phyloP scores from a whole-genome alignment of 2,113 vertebrate genomes.

The Lanius collurio region DNA sequence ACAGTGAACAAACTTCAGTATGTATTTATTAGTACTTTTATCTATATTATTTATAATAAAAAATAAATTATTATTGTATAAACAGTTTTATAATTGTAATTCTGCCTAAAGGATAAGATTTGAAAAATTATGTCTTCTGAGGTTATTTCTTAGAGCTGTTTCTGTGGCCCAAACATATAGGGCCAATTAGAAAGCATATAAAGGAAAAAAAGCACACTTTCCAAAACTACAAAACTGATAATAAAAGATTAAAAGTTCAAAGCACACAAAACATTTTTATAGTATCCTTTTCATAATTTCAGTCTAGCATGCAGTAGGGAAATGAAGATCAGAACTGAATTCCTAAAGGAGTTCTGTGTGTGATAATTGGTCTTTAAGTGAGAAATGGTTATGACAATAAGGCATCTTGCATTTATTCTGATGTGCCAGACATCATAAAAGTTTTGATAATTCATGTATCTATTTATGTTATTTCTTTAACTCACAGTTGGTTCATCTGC shows the following conservation, averaged over 20 bases:
- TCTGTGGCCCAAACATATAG: not conserved
- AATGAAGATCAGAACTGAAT: not conserved
- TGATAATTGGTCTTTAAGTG: not conserved
- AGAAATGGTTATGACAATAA: not conserved
- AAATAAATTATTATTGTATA: not conserved
- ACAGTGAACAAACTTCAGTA: not conserved
- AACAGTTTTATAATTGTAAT: not conserved
- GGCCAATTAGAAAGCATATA: not conserved
- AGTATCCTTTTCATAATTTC: not conserved
- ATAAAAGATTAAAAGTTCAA: not conserved
- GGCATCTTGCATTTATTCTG: not conserved
- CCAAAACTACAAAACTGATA: not conserved
- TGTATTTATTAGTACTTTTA: not conserved
- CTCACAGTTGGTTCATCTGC: not conserved
- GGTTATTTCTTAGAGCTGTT: not conserved
- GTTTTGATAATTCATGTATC: constrained; percentile 9
- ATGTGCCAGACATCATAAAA: not conserved
- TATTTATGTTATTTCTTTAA: not conserved
- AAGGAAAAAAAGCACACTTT: not conserved
- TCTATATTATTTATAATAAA: not conserved
- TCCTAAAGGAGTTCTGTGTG: not conserved
- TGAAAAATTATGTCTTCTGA: not conserved
- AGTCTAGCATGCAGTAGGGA: not conserved
- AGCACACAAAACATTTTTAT: not conserved
- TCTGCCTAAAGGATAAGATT: not conserved